These are phyloP conservation scores for Sebastes iracundus DNA, from an alignment of 2,797 vertebrate species.

Conservation along the genomic window DNA sequence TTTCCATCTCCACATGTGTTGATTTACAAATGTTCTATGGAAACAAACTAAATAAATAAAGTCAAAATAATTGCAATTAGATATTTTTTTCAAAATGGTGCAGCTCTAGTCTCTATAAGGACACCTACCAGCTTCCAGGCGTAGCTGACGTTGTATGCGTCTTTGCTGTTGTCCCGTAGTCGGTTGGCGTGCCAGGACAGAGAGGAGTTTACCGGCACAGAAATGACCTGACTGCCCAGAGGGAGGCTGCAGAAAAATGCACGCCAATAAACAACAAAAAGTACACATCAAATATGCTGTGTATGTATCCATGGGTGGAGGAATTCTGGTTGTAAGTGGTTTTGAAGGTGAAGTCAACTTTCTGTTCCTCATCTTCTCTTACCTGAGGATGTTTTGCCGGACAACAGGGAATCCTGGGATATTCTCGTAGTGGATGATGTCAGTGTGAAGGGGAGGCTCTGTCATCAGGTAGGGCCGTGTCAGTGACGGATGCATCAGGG, in stretches of 20 bases:
- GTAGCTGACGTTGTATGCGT: slow-evolving; percentile 97
- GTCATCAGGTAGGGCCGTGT: slow-evolving; percentile 95
- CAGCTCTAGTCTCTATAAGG: not conserved
- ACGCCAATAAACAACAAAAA: slow-evolving; percentile 32
- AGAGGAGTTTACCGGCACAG: slow-evolving; percentile 95
- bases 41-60: not conserved
- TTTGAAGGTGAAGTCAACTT: not conserved
- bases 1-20: not conserved
- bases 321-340: not conserved
- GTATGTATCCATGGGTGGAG: not conserved
- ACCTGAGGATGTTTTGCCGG: slow-evolving; percentile 97
- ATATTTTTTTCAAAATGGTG: no score
- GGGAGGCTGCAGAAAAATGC: slow-evolving; percentile 86
- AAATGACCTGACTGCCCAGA: slow-evolving; percentile 95
- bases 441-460: slow-evolving; percentile 95
- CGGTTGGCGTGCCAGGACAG: slow-evolving; percentile 98
- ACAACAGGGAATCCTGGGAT: slow-evolving; percentile 94
- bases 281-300: not conserved
- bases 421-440: slow-evolving; percentile 98
- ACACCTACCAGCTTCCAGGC: slow-evolving; percentile 96
- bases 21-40: not conserved
- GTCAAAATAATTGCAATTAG: no score
- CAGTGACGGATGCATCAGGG: slow-evolving; percentile 98
- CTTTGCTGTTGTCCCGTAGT: slow-evolving; percentile 89
- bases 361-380: slow-evolving; percentile 14